A percentile compares a stretch with the other conserved stretches of the same genome.
These are phyloP conservation scores for Notodonta ziczac DNA, from an alignment of 2,888 invertebrate species.

Conservation along the genomic window DNA sequence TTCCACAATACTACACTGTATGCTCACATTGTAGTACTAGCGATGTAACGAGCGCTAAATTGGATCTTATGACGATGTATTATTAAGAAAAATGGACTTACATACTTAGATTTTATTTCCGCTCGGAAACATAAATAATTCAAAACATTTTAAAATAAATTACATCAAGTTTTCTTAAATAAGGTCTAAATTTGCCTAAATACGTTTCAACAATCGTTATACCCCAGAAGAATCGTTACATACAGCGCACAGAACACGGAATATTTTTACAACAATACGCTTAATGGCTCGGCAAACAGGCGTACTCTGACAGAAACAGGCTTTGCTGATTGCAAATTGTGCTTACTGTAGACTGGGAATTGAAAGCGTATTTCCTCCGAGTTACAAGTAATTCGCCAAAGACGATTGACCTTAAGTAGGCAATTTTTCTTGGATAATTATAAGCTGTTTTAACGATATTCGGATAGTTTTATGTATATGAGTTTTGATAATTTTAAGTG, in stretches of 20 bases:
- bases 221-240: slow-evolving; percentile 30
- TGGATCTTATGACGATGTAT: too few relatives aligned
- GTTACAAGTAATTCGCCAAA: slow-evolving; percentile 58
- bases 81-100: too few relatives aligned
- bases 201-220: slow-evolving; percentile 23
- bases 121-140: too few relatives aligned
- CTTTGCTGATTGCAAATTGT: slow-evolving; percentile 79
- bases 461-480: too few relatives aligned
- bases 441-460: slow-evolving; percentile 35
- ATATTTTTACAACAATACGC: slow-evolving; percentile 52
- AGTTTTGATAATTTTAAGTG: too few relatives aligned
- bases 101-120: too few relatives aligned
- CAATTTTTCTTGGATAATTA: slow-evolving; percentile 48
- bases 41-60: too few relatives aligned
- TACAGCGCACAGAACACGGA: slow-evolving; percentile 31
- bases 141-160: too few relatives aligned
- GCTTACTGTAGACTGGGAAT: slow-evolving; percentile 74
- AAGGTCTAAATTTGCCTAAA: slow-evolving; percentile 12
- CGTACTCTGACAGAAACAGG: slow-evolving; percentile 61
- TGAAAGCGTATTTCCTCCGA: slow-evolving; percentile 68
- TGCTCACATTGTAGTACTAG: neutral
- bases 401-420: slow-evolving; percentile 62
- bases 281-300: slow-evolving; percentile 60
- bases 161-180: neutral
- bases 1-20: neutral